Base-by-base conservation (phyloP, 2,797 vertebrate species). In the Sarcophilus harrisii region DNA sequence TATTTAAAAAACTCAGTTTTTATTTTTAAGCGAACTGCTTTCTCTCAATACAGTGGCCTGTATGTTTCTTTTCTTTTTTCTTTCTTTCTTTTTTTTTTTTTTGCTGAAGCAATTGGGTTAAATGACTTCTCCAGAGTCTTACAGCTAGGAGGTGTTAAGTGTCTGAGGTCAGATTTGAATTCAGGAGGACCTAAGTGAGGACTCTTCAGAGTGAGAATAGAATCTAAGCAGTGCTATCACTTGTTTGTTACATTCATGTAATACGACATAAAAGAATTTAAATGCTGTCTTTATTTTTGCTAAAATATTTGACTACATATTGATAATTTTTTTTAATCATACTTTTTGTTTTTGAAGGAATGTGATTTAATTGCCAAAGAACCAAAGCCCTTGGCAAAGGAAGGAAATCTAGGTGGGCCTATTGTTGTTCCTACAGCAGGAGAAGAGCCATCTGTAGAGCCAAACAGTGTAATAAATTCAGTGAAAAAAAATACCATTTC, bases 391-490 rank as follows among this genome's bases (percentile, higher is more conserved):
- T 98, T 98, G 96, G 95, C 96, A 93, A 98, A 98, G 96, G 98
- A 98, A 96, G 97, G 98, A 97, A 99, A 99, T 97, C 96, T 98
- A 55, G 90, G 98, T 62, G 98, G 98, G 66, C 99, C 99, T 62
- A 99, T 99, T 98, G 98, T 99, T 97, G 99, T 99, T 96, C 99
- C 99, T 95, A 99, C 99, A n/a, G 99, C 99, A 92, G 98, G 99
- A 97, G 98, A 99, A 49, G 98, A 99, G 90, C 98, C 97, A 45
- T 98, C 98, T 90, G 98, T 98, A 94, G 98, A 98, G 87, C 58
- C 95, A 95, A 97, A 96, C 5, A 96, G 54, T 3, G 96, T 96
- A 95, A 97, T 91, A 57, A 98, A 97, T 58, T 93, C 93, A 57
- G 93, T 94, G 98, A 99, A 98, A 97, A 96, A 97, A 93, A 98